Base-by-base conservation (phyloP, 2,888 invertebrate genomes). In the Polia nebulosa region DNA sequence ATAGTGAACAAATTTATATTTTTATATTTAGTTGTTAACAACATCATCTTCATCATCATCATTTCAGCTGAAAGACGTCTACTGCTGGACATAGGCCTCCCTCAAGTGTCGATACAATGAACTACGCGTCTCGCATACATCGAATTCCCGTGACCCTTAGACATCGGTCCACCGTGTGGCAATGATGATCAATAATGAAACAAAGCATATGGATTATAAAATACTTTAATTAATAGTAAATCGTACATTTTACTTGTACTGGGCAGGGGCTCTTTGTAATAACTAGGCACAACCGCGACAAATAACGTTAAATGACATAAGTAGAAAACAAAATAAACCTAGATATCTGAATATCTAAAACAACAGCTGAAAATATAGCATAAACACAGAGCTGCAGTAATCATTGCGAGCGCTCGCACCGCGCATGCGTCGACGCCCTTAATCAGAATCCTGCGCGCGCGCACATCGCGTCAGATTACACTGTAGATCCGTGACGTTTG, bases 401-500 rank as follows among this genome's bases (percentile, higher is more conserved):
- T 78, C 80, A 79, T 71, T 73, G 78, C 76, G 62, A 72, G 51
- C 51, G 52, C 69, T 62, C 60, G 61, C 71, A 53, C 69, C 49
- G 85, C 80, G 74, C 78, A 81, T 84, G 88, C 88, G 87, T 85
- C 85, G 88, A 88, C 90, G 87, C 87, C 86, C 82, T 85, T 88
- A 89, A 89, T 90, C 88, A 90, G 85, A 84, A 86, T 84, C 85
- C 82, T 80, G 89, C 89, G 88, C 87, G 82, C 81, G 86, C 85
- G 86, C 86, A 86, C 79, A 84, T 87, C 88, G 78, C 85, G 85
- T 88, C 89, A 86, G 88, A 88, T 89, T 88, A 89, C 84, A 81
- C 61, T 72, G 76, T 85, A 79, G 81, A 82, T 79, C 83, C 85
- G 71, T 86, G 86, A 86, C 82, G 73, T 77, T 75, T 73, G 45